These are phyloP conservation scores for Oscheius sp. DNA, from an alignment of 2,888 invertebrate genomes.

Conservation along the genomic window DNA sequence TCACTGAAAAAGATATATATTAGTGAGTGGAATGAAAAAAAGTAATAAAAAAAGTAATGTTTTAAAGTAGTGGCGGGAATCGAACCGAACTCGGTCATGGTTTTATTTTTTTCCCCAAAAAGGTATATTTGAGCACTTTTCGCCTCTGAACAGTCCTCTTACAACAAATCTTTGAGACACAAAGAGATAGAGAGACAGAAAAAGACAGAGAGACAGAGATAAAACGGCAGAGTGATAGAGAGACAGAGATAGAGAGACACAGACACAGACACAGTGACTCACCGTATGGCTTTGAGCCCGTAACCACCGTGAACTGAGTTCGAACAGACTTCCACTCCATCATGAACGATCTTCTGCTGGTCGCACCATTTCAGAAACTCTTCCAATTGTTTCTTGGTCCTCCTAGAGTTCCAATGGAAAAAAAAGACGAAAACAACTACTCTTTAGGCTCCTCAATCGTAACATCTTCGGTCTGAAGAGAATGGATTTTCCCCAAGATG, in stretches of 20 bases:
- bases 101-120: no score
- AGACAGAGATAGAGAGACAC: no score
- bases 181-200: no score
- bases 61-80: no score
- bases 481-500: background rate
- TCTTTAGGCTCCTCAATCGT: background rate
- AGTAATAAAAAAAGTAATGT: no score
- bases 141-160: no score
- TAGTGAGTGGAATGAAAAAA: no score
- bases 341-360: conserved; percentile 47
- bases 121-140: no score
- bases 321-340: conserved; percentile 46
- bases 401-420: background rate
- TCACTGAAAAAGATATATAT: conserved; percentile 14
- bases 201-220: no score
- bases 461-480: conserved; percentile 31
- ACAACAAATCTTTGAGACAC: no score
- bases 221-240: no score
- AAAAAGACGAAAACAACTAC: background rate
- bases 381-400: conserved; percentile 39
- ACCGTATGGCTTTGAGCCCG: conserved; percentile 45
- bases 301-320: conserved; percentile 42
- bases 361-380: conserved; percentile 62
- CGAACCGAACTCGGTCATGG: no score
- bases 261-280: conserved; percentile 16